phyloP scores from a whole-genome alignment of 1,140 invertebrate genomes.

The Trinorchestia longiramus region DNA sequence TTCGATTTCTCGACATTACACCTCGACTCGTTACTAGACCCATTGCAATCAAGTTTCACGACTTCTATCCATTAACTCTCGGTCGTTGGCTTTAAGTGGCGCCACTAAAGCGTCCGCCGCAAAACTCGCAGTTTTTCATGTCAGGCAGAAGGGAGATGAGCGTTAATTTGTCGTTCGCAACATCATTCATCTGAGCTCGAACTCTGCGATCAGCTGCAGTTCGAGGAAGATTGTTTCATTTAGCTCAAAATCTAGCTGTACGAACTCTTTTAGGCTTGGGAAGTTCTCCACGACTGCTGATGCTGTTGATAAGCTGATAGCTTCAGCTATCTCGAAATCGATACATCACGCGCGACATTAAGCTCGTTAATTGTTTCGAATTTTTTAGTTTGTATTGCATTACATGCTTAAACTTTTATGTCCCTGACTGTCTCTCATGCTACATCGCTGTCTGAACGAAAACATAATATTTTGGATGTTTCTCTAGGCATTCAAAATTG shows the following conservation, averaged over 20 bases:
- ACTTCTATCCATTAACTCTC: not conserved
- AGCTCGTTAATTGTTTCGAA: not conserved
- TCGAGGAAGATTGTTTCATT: not conserved
- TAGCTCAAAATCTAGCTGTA: not conserved
- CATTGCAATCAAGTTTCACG: not conserved
- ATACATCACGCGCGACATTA: not conserved
- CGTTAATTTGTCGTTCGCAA: not conserved
- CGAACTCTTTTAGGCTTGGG: not conserved
- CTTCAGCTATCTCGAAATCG: not conserved
- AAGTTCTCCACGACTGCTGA: not conserved
- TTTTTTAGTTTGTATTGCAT: not conserved
- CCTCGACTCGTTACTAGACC: not conserved
- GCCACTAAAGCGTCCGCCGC: not conserved
- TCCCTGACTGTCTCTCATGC: no score
- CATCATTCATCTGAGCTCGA: not conserved
- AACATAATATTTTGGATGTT: no score
- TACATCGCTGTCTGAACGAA: no score
- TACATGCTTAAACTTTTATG: no score
- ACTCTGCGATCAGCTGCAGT: not conserved
- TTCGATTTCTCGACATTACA: not conserved
- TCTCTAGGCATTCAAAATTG: no score
- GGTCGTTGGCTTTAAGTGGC: not conserved
- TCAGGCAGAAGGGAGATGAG: not conserved
- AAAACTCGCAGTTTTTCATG: slow-evolving; percentile 8
- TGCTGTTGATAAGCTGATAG: not conserved